Evolutionary conservation across 2,888 invertebrate genomes (phyloP).

Genomic region (Azorinus chamasolen): DNA sequence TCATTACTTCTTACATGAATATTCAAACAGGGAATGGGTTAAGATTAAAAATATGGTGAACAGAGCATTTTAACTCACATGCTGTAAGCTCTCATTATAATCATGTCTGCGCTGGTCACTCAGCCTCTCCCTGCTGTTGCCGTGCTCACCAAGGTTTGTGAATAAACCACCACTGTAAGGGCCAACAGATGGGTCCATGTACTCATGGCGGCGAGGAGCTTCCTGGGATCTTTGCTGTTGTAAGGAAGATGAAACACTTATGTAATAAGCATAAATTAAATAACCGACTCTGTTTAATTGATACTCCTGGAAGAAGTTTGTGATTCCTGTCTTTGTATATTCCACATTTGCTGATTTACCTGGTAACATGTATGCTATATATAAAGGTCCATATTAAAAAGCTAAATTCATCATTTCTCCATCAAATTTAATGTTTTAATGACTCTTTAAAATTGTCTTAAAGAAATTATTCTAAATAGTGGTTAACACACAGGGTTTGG

Average conservation of each 20-base stretch:
- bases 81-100: conserved; percentile 41
- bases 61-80: conserved; percentile 22
- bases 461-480: no score
- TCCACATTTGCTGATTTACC: no score
- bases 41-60: conserved; percentile 1
- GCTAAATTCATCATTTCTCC: no score
- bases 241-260: neutral
- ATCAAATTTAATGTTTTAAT: no score
- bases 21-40: no score
- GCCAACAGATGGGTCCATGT: conserved; percentile 38
- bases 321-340: no score
- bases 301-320: no score
- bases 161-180: conserved; percentile 57
- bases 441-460: no score
- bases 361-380: neutral
- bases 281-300: no score
- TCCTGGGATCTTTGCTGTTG: conserved; percentile 50
- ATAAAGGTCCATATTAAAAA: neutral
- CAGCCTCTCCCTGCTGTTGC: conserved; percentile 42
- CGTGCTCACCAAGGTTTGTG: conserved; percentile 57
- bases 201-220: conserved; percentile 48
- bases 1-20: no score
- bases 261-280: neutral
- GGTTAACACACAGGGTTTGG: no score
- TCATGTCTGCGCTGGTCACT: conserved; percentile 47